Evolutionary conservation across 2,797 vertebrate species (phyloP).

Genomic region (Eurystomus glaucurus): DNA sequence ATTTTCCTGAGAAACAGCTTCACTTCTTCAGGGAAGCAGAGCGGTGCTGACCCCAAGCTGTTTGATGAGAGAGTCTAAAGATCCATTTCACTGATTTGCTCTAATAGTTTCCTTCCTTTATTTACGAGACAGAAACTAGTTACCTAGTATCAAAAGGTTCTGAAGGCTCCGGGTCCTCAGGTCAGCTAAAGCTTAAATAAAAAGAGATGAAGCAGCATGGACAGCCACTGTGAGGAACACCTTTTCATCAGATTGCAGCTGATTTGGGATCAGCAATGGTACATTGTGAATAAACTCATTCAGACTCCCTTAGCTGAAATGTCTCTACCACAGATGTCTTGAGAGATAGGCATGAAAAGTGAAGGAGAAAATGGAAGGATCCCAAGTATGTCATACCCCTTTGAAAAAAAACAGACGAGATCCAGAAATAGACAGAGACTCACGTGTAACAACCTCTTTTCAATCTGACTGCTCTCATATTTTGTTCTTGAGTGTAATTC

Average conservation of each 20-base stretch:
- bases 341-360: conserved; percentile 3
- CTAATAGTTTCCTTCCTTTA: neutral
- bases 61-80: neutral
- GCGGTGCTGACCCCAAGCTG: neutral
- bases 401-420: neutral
- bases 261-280: neutral
- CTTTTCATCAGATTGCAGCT: neutral
- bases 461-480: neutral
- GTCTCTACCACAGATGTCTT: neutral
- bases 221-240: neutral
- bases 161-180: neutral
- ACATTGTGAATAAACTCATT: neutral
- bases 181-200: neutral
- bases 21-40: neutral
- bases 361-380: conserved; percentile 26
- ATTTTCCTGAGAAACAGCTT: neutral
- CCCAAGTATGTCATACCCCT: neutral
- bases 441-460: neutral
- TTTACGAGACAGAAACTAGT: neutral
- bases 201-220: neutral
- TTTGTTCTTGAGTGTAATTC: neutral
- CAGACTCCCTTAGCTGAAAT: conserved; percentile 12
- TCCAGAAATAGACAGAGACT: neutral
- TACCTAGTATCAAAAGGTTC: neutral
- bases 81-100: neutral